Base-by-base conservation (phyloP, 2,113 vertebrate genomes). In the Scomber scombrus region DNA sequence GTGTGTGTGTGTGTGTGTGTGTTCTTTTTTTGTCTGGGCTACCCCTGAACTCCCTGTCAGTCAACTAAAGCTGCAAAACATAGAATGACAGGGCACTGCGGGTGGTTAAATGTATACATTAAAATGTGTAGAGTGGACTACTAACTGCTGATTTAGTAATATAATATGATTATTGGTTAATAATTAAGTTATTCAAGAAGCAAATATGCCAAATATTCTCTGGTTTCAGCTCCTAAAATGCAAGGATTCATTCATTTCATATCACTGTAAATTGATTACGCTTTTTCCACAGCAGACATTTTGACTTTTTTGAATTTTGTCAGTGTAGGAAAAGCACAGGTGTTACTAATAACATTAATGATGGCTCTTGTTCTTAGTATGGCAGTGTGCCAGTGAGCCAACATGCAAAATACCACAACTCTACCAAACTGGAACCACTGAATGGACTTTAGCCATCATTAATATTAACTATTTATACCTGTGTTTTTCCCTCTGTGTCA, bases 31-130 rank as follows among this genome's bases (percentile, higher is more conserved):
- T 51, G 1, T n/a, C 40, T 19, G 57, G 29, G 50, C 14, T 10
- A 52, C 15, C 34, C 18, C 52, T 60, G 43, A 83, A 66, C 34
- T 40, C 47, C 21, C 11, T 29, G 54, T 19, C 49, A 58, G 18
- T 54, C 21, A 49, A 21, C 9, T n/a, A 43, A 10, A 72, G 71
- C 7, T 57, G 55, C 1, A 46, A 75, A 70, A 65, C 12, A n/a
- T 51, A 29, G 45, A 57, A 50, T 26, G 31, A 58, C n/a, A 40
- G 13, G 0, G 23, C 14, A 54, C 11, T 15, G 21, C 23, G 14
- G 4, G 14, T 12, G 21, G 49, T 56, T 56, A 34, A 9, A 34
- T 49, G 50, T 19, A 26, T 0, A 4, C 0, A 57, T 34, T 26
- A 34, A 61, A 54, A 47, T 43, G 3, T 16, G n/a, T n/a, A 26